Evolutionary conservation across 2,888 invertebrate species (phyloP).

Genomic region (Rhingia campestris): DNA sequence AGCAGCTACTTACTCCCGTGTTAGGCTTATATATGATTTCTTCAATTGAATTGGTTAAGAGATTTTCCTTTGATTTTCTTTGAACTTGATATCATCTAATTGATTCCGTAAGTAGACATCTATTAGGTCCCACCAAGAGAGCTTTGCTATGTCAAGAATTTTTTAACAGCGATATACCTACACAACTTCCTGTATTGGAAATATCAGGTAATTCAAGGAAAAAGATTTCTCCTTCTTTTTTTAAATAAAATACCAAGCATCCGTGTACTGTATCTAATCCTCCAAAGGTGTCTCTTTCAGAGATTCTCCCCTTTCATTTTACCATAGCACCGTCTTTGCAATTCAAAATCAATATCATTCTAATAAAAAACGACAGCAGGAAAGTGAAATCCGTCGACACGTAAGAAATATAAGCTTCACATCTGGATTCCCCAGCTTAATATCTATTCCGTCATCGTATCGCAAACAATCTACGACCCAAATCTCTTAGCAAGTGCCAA

Average conservation of each 20-base stretch:
- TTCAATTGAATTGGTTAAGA: too few relatives aligned
- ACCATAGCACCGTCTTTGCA: background rate
- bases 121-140: too few relatives aligned
- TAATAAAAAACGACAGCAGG: background rate
- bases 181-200: background rate
- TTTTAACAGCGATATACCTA: background rate
- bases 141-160: too few relatives aligned
- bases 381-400: background rate
- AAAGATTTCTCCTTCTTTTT: constrained; percentile 1
- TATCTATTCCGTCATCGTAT: background rate
- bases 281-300: background rate
- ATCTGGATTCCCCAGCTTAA: background rate
- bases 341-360: constrained; percentile 21
- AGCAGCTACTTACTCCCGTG: too few relatives aligned
- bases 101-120: too few relatives aligned
- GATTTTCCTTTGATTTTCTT: too few relatives aligned
- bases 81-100: too few relatives aligned
- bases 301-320: background rate
- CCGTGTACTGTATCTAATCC: background rate
- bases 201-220: too few relatives aligned
- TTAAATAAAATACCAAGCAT: background rate
- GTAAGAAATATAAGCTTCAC: background rate
- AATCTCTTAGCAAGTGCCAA: constrained; percentile 7
- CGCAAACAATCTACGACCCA: background rate
- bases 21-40: too few relatives aligned